Evolutionary conservation across 2,797 vertebrate species (phyloP).

Genomic region (Lophotriccus pileatus): DNA sequence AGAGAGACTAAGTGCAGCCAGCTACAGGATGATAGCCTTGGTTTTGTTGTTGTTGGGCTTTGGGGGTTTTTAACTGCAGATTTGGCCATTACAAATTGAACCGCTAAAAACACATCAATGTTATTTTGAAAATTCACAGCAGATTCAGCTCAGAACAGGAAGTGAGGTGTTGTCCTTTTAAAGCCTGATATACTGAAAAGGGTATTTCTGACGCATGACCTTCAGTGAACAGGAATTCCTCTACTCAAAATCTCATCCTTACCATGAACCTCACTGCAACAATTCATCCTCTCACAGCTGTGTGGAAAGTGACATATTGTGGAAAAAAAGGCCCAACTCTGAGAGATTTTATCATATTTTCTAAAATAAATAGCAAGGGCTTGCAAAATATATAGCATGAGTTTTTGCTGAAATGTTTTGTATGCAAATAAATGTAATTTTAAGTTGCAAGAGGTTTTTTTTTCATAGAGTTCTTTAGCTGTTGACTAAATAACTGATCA

Average conservation of each 20-base stretch:
- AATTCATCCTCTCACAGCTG: constrained; percentile 61
- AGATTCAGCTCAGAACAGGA: constrained; percentile 60
- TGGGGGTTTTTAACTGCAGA: background rate
- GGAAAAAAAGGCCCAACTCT: background rate
- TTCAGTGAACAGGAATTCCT: constrained; percentile 74
- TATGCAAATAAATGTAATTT: background rate
- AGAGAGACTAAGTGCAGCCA: background rate
- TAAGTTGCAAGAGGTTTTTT: background rate
- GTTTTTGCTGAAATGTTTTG: background rate
- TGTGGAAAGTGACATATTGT: constrained; percentile 31
- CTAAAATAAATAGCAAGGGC: background rate
- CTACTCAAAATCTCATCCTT: constrained; percentile 65
- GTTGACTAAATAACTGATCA: background rate
- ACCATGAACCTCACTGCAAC: constrained; percentile 51
- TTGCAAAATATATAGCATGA: background rate
- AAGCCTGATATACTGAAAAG: constrained; percentile 64
- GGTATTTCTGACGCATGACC: constrained; percentile 75
- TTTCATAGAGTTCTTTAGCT: background rate
- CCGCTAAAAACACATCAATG: background rate
- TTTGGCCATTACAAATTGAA: constrained; percentile 16
- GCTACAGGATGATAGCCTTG: constrained; percentile 10
- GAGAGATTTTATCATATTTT: constrained; percentile 11
- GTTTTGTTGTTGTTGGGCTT: constrained; percentile 45
- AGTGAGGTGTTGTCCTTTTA: constrained; percentile 71
- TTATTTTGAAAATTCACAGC: constrained; percentile 52